A percentile compares a stretch with the other conserved stretches of the same genome.
Evolutionary conservation across 2,797 vertebrate species (phyloP).

Genomic region (Clarias fuscus): DNA sequence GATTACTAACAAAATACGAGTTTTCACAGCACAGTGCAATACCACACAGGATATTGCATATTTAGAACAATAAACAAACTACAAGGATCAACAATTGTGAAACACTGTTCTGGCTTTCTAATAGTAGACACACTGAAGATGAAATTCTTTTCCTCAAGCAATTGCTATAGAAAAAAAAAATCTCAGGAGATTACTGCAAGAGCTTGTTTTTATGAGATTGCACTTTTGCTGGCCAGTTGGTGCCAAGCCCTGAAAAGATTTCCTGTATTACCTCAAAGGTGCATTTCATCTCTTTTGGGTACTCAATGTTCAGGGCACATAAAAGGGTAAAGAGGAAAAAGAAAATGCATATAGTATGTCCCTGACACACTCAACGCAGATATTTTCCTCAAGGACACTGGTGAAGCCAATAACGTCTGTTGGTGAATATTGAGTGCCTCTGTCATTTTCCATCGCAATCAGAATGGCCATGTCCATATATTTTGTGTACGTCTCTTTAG

Average conservation of each 20-base stretch:
- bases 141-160: neutral
- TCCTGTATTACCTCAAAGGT: neutral
- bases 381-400: slow-evolving; percentile 12
- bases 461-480: no score
- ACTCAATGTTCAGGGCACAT: slow-evolving; percentile 11
- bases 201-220: neutral
- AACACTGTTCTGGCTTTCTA: neutral
- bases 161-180: neutral
- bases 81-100: neutral
- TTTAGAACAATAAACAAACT: neutral
- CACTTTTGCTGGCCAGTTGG: neutral
- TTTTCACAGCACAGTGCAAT: neutral
- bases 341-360: slow-evolving; percentile 13
- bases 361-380: neutral
- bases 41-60: neutral
- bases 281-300: slow-evolving; percentile 9
- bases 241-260: slow-evolving; percentile 6
- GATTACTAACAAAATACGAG: neutral
- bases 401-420: neutral
- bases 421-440: neutral
- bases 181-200: slow-evolving; percentile 9
- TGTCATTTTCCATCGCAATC: neutral
- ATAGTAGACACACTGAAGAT: neutral
- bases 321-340: neutral
- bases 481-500: no score